Base-by-base conservation (phyloP, 2,888 invertebrate species). In the Eristalinus sepulchralis region DNA sequence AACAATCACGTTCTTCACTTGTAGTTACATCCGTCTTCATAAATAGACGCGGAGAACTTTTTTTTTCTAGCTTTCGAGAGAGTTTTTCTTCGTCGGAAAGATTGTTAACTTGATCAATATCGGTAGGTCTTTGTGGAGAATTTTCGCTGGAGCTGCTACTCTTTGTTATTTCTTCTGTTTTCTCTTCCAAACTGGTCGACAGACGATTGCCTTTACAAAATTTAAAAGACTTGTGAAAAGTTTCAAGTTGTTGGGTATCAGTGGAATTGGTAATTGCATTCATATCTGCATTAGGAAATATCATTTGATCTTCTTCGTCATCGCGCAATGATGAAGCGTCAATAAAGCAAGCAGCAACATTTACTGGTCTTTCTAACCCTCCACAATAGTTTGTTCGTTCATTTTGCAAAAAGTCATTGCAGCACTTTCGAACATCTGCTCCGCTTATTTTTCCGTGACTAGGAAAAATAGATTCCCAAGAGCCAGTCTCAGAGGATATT, bases 301-400 rank as follows among this genome's bases (percentile, higher is more conserved):
- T 90, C 4, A 90, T 85, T 20, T 68, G 77, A 33, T 91, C 90
- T 88, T 95, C 95, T 79, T 94, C 94, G 90, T 96, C 96, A 91
- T 96, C 96, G 24, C 94, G 94, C 87, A 97, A 93, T 90, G 95
- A 95, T 8, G 96, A 95, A 17, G 96, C 96, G 91, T 96, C 96
- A 88, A 97, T 97, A 89, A 96, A 97, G 91, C 95, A 97, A 81
- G 95, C 94, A 92, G 82, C 66, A 13, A 77, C 64, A 70, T 78
- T 82, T 39, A 66, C 36, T n/a, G 79, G 64, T 55, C 82, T 85
- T 17, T 82, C 85, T 22, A 83, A 22, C 9, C 68, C 82, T 13
- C 88, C 77, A 53, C 55, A 33, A 53, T 89, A 90, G 88, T 90
- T 89, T 78, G 91, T 91, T 13, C 92, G 90, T 89, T 94, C 94